Percentiles rank a stretch among this genome's conserved stretches.
These are phyloP conservation scores for Tribolium freemani DNA, from an alignment of 2,888 invertebrate genomes.

Conservation along the genomic window DNA sequence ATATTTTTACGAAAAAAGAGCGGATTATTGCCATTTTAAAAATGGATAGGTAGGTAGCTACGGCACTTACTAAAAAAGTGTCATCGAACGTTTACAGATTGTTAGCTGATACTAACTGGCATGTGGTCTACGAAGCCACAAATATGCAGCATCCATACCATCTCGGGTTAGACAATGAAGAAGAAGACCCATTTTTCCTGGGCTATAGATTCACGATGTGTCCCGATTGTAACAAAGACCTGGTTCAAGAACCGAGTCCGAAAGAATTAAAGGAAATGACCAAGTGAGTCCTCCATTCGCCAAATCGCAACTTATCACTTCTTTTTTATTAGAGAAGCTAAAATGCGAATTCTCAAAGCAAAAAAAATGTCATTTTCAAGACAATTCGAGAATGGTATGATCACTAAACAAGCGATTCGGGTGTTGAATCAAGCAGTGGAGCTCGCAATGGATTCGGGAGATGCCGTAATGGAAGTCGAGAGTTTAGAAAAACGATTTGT, in stretches of 20 bases:
- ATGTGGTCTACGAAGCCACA: constrained; percentile 71
- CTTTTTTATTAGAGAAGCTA: constrained; percentile 68
- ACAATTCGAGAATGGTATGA: constrained; percentile 75
- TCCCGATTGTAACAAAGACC: constrained; percentile 72
- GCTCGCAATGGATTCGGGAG: constrained; percentile 69
- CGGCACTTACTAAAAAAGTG: no score
- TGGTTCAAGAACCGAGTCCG: constrained; percentile 72
- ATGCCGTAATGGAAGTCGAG: constrained; percentile 67
- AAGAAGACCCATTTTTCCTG: constrained; percentile 67
- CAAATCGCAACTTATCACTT: background rate
- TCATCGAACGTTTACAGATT: constrained; percentile 63
- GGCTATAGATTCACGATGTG: constrained; percentile 70
- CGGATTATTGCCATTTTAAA: constrained; percentile 72
- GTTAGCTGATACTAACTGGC: constrained; percentile 76
- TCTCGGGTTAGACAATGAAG: constrained; percentile 69
- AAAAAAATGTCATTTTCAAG: constrained; percentile 76
- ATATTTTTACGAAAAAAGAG: constrained; percentile 69
- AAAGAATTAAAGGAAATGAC: constrained; percentile 73
- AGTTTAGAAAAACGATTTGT: constrained; percentile 33
- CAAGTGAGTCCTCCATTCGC: constrained; percentile 44
- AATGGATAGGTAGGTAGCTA: constrained; percentile 69
- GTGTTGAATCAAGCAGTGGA: constrained; percentile 71
- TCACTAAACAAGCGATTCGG: constrained; percentile 73
- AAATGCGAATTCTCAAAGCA: constrained; percentile 73
- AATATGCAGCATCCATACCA: constrained; percentile 74